Base-by-base conservation (phyloP, 2,797 vertebrate species). In the Nyctibius grandis region DNA sequence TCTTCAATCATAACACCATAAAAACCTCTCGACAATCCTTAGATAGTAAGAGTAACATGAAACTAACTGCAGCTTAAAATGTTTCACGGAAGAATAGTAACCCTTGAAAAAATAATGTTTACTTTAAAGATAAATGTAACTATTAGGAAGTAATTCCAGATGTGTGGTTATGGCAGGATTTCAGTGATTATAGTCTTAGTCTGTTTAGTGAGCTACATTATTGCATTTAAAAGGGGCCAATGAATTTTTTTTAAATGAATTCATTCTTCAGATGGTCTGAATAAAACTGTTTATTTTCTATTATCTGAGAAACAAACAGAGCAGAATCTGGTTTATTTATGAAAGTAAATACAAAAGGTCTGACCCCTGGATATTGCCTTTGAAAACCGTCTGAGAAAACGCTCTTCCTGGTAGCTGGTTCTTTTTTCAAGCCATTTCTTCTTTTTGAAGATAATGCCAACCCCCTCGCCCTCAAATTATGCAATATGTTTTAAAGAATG, bases 331-430 rank as follows among this genome's bases (percentile, higher is more conserved):
- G 67, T 94, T 92, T 97, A 54, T 96, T 97, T 96, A 95, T 89
- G 86, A 83, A 96, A 96, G 80, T 91, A 96, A 97, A 97, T 91
- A 97, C 79, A 96, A 85, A 95, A 89, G 88, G 83, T 85, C 94
- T 94, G 88, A 93, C 94, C 96, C 72, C 26, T 95, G 91, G 83
- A 69, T 82, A 68, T 82, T 89, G 92, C 75, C 91, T 97, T 96
- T 97, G 94, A 96, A 96, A 97, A 70, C 21, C 26, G 56, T 89
- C 83, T 95, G 92, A 96, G 94, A 96, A 93, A 95, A 83, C 18
- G 51, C 38, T 94, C 54, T 89, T 91, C 85, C 91, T 92, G 90
- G 86, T 94, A 90, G 86, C 86, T 47, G 54, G 61, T 80, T 72
- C 70, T 81, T 83, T 94, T 67, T 93, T 94, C 67, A n/a, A 95